phyloP scores from a whole-genome alignment of 1,140 invertebrate genomes.

The Sitobion miscanthi region DNA sequence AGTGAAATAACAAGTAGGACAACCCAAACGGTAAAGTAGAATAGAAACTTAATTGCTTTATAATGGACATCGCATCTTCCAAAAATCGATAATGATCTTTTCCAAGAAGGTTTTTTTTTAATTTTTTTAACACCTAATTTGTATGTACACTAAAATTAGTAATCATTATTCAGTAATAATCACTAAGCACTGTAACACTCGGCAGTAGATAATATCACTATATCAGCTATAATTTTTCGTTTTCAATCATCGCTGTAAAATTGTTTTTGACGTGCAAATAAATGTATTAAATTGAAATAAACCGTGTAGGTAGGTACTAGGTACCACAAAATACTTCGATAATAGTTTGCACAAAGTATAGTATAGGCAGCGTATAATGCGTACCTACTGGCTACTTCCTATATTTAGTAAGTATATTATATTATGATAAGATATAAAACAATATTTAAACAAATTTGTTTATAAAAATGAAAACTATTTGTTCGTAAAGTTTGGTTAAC shows the following conservation, averaged over 20 bases:
- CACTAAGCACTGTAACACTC: not conserved
- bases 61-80: not conserved
- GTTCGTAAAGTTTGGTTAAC: too few species aligned
- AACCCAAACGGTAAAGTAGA: not conserved
- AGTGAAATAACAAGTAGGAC: conserved; percentile 33
- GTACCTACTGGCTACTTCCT: too few species aligned
- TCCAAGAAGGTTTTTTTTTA: not conserved
- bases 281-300: not conserved
- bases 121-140: not conserved
- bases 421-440: too few species aligned
- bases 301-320: not conserved
- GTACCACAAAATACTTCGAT: not conserved
- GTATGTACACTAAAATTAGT: not conserved
- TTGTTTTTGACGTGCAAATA: not conserved
- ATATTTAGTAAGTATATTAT: too few species aligned
- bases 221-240: not conserved
- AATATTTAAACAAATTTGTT: too few species aligned
- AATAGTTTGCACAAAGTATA: not conserved
- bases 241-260: not conserved
- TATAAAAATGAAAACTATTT: too few species aligned
- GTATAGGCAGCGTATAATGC: too few species aligned
- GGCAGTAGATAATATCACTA: too few species aligned
- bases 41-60: not conserved
- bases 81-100: conserved; percentile 17
- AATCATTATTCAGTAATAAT: not conserved